Evolutionary conservation across 2,888 invertebrate genomes (phyloP), one percentile per base, ranked within the genome.

Genomic region (Limenitis camilla): DNA sequence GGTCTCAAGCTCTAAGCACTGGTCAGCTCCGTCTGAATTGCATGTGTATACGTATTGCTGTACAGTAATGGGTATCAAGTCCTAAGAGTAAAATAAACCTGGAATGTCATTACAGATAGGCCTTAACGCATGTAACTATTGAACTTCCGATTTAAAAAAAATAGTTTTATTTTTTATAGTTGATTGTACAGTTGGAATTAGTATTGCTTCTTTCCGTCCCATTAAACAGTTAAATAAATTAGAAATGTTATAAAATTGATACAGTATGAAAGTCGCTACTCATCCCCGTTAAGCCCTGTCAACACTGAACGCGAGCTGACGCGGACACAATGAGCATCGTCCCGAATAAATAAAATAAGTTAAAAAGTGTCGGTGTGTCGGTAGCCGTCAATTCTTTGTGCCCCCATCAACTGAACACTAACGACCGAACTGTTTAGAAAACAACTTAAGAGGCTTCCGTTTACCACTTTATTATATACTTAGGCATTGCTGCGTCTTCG

Each of bases 371-470:
- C 40, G 52, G 52, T 57, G 62, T 56, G 56, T 59, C 71, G 68
- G 69, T 68, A 69, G 73, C 69, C 58, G 53, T 56, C 55, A 35
- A 29, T 43, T 45, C 60, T 59, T 62, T 66, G 64, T 63, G 52
- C 55, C 40, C 55, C 46, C 61, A 57, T 63, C 64, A 63, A 52
- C 43, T 36, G 39, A 50, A 49, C 52, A 59, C 64, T 61, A 63
- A 63, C 62, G 61, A 61, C 53, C 49, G 51, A 77, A 79, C 72
- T 83, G 85, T 84, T 85, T 80, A 78, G 74, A 82, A 85, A 85
- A 86, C 83, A 84, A 74, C 81, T 77, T 77, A 78, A 80, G 78
- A 77, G 72, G 85, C 84, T 85, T 81, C 86, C 85, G 84, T 84
- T 83, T 78, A 66, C 36, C 45, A 9, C 30, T 45, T 63, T 65